A percentile compares a stretch with the other conserved stretches of the same genome.
Evolutionary conservation across 2,888 invertebrate genomes (phyloP).

Genomic region (Xanthia togata): DNA sequence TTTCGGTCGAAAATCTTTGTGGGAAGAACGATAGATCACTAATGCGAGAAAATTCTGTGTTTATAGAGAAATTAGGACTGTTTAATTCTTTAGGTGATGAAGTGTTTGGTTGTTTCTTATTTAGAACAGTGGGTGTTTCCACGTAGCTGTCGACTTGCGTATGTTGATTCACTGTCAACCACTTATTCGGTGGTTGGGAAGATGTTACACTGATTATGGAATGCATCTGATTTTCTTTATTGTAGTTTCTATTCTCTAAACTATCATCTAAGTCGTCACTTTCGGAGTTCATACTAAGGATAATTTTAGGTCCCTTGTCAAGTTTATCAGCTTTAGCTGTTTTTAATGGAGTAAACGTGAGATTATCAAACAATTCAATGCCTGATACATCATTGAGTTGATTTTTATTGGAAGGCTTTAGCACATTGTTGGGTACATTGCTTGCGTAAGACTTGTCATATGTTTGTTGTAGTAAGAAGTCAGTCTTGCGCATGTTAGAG

Average conservation of each 20-base stretch:
- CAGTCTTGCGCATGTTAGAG: constrained; percentile 77
- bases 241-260: constrained; percentile 75
- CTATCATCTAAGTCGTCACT: constrained; percentile 85
- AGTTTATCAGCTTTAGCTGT: constrained; percentile 78
- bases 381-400: constrained; percentile 71
- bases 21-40: constrained; percentile 87
- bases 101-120: constrained; percentile 86
- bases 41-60: constrained; percentile 87
- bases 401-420: constrained; percentile 81
- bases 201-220: constrained; percentile 82
- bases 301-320: constrained; percentile 82
- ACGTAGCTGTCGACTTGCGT: constrained; percentile 69
- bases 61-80: constrained; percentile 87
- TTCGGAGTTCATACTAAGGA: constrained; percentile 82
- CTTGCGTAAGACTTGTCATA: constrained; percentile 79
- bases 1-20: constrained; percentile 86
- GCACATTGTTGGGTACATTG: constrained; percentile 72
- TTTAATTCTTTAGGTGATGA: constrained; percentile 87
- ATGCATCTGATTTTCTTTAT: constrained; percentile 84
- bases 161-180: constrained; percentile 76
- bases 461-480: constrained; percentile 79
- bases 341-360: constrained; percentile 86
- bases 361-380: constrained; percentile 83
- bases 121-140: constrained; percentile 75
- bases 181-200: constrained; percentile 78